phyloP scores from a whole-genome alignment of 2,797 vertebrate genomes.

The Tympanoctomys barrerae region DNA sequence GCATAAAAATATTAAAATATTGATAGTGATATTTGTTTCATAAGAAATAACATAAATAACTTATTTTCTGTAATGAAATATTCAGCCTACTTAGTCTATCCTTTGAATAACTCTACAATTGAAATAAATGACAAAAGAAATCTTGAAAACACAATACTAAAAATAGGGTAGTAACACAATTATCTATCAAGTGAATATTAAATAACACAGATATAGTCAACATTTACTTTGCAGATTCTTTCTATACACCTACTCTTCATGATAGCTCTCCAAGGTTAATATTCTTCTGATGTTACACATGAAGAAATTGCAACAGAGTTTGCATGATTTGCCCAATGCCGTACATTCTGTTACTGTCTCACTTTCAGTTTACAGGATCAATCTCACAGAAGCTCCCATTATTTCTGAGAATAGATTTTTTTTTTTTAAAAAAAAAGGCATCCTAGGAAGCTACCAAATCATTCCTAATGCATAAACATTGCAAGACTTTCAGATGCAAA shows the following conservation, averaged over 20 bases:
- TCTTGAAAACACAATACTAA: constrained; percentile 36
- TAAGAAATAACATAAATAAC: constrained; percentile 5
- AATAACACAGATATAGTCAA: background rate
- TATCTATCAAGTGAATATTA: background rate
- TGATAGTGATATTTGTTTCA: background rate
- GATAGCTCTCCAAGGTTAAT: background rate
- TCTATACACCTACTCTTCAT: background rate
- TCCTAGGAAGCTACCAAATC: background rate
- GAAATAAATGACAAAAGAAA: constrained; percentile 2
- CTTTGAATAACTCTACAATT: constrained; percentile 10
- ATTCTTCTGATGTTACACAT: constrained; percentile 16
- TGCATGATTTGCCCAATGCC: background rate
- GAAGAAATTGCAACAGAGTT: constrained; percentile 42
- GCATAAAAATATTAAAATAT: constrained; percentile 34
- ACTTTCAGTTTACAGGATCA: background rate
- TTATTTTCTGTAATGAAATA: background rate
- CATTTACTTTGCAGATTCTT: background rate
- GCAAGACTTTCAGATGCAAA: background rate
- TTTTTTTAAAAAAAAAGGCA: background rate
- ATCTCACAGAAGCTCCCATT: background rate
- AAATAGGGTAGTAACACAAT: background rate
- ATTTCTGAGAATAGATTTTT: background rate
- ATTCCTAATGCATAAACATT: background rate
- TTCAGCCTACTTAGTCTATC: constrained; percentile 9
- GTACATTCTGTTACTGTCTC: background rate